Percentiles rank a stretch among this genome's conserved stretches.
Evolutionary conservation across 2,797 vertebrate genomes (phyloP).

Genomic region (Enteromius unitaeniatus): DNA sequence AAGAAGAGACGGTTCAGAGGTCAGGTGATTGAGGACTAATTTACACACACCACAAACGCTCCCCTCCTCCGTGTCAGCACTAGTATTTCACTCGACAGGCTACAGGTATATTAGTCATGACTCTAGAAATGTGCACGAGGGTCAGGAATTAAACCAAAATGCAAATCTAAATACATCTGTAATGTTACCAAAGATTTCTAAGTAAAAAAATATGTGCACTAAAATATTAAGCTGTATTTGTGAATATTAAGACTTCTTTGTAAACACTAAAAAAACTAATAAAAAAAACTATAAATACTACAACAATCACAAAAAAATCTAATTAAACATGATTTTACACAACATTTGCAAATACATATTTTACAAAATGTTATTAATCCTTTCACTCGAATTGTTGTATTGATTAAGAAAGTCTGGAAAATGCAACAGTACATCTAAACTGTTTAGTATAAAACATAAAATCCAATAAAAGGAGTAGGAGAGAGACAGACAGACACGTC

Average conservation of each 20-base stretch:
- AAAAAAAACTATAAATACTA: background rate
- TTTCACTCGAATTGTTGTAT: background rate
- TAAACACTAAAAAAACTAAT: too few relatives aligned
- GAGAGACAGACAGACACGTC: slow-evolving; percentile 4
- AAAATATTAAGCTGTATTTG: background rate
- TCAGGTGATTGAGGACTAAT: slow-evolving; percentile 69
- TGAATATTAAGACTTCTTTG: too few relatives aligned
- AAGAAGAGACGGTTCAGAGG: slow-evolving; percentile 67
- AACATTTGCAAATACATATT: background rate
- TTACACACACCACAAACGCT: slow-evolving; percentile 60
- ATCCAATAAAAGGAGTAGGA: background rate
- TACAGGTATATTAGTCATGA: slow-evolving; percentile 58
- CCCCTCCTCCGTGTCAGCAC: slow-evolving; percentile 26
- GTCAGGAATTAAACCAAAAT: background rate
- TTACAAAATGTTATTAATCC: background rate
- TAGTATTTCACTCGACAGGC: slow-evolving; percentile 68
- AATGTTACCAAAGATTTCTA: background rate
- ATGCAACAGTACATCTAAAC: background rate
- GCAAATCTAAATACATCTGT: background rate
- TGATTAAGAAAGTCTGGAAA: background rate
- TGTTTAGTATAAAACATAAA: background rate
- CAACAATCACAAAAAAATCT: background rate
- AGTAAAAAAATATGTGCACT: background rate
- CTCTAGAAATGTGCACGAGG: background rate
- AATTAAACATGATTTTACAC: background rate